These are phyloP conservation scores for Trichechus manatus DNA, from an alignment of 2,113 vertebrate species.

Conservation along the genomic window DNA sequence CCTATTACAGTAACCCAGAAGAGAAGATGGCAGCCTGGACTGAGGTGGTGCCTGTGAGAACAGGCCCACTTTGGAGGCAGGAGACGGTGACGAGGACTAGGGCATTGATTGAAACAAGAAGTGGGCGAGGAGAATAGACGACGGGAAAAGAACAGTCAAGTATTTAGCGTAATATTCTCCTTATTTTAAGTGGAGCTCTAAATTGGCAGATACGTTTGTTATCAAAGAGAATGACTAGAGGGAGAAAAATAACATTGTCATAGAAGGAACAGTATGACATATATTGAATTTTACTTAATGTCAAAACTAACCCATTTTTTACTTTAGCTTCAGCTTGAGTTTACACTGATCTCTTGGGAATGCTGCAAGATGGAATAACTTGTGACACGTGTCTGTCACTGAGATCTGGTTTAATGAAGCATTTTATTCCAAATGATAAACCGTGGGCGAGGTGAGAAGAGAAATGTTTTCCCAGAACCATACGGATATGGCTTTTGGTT, in stretches of 20 bases:
- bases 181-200: background rate
- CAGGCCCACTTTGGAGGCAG: background rate
- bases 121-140: background rate
- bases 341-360: constrained; percentile 61
- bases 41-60: background rate
- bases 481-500: constrained; percentile 4
- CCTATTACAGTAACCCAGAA: background rate
- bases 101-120: background rate
- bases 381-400: constrained; percentile 18
- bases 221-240: constrained; percentile 38
- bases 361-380: constrained; percentile 6
- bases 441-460: background rate
- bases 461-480: constrained; percentile 64
- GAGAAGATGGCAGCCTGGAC: background rate
- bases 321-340: constrained; percentile 62
- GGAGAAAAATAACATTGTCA: background rate
- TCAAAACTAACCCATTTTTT: constrained; percentile 37
- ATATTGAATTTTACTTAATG: constrained; percentile 47
- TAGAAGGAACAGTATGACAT: background rate
- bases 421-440: constrained; percentile 65
- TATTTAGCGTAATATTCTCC: background rate
- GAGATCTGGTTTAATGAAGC: constrained; percentile 41
- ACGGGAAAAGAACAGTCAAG: rapidly evolving
- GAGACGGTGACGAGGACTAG: background rate
- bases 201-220: background rate